These are phyloP conservation scores for Etia nguti DNA, from an alignment of 2,113 vertebrate genomes.

Conservation along the genomic window DNA sequence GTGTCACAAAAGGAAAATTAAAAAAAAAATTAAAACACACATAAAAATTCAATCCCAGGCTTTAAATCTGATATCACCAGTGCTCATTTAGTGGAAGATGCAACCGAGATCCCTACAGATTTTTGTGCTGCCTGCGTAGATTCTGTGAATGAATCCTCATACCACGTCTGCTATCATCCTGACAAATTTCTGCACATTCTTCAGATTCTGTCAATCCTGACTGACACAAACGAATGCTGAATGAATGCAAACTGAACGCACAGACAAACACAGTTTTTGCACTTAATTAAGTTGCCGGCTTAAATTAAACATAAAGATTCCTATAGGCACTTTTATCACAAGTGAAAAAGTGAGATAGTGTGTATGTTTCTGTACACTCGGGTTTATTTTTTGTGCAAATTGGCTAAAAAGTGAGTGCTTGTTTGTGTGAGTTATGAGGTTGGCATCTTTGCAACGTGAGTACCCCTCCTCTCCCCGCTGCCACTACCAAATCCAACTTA, in stretches of 20 bases:
- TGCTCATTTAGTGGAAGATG: neutral
- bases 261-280: neutral
- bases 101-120: neutral
- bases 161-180: neutral
- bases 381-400: neutral
- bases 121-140: neutral
- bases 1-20: neutral
- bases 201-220: neutral
- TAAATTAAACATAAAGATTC: neutral
- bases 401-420: neutral
- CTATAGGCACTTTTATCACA: neutral
- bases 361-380: neutral
- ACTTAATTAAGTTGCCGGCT: neutral
- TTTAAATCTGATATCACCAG: neutral
- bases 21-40: neutral
- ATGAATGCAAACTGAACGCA: neutral
- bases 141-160: neutral
- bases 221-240: neutral
- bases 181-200: neutral
- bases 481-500: constrained; percentile 31
- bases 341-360: neutral
- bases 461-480: neutral
- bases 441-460: neutral
- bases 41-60: neutral
- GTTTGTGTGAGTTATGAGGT: constrained; percentile 6